A percentile compares a stretch with the other conserved stretches of the same genome.
phyloP scores from a whole-genome alignment of 2,888 invertebrate species.

The Ischnus inquisitorius region DNA sequence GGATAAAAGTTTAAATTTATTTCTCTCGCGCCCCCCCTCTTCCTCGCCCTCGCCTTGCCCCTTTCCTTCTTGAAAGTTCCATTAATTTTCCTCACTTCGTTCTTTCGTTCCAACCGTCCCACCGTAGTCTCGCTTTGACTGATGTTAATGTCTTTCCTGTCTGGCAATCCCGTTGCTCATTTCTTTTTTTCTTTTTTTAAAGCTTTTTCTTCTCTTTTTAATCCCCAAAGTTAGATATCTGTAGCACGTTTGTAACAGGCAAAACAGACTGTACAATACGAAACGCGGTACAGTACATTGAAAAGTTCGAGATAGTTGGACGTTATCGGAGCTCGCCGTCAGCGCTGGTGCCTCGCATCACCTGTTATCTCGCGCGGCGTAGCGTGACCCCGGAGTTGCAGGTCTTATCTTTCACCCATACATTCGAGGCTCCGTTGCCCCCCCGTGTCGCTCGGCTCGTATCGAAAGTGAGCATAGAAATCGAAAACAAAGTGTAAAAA shows the following conservation, averaged over 20 bases:
- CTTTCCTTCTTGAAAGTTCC: slow-evolving; percentile 33
- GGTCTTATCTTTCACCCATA: slow-evolving; percentile 54
- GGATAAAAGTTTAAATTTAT: slow-evolving; percentile 63
- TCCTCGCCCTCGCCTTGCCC: too few relatives aligned
- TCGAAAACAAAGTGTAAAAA: neutral
- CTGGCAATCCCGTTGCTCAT: slow-evolving; percentile 27
- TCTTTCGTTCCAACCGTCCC: slow-evolving; percentile 24
- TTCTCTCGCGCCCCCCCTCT: neutral
- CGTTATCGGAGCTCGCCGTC: slow-evolving; percentile 49
- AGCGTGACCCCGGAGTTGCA: slow-evolving; percentile 58
- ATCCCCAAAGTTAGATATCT: slow-evolving; percentile 26
- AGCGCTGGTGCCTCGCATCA: slow-evolving; percentile 31
- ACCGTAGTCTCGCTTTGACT: slow-evolving; percentile 15
- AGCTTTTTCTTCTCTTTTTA: too few relatives aligned
- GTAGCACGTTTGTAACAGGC: neutral
- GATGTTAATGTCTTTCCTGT: slow-evolving; percentile 55
- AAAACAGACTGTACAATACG: slow-evolving; percentile 15
- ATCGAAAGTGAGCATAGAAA: neutral
- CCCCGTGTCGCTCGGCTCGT: neutral
- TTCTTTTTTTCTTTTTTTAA: slow-evolving; percentile 44
- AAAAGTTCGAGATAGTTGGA: slow-evolving; percentile 40
- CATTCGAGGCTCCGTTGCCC: slow-evolving; percentile 24
- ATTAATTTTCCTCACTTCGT: slow-evolving; percentile 61
- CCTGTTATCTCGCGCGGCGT: slow-evolving; percentile 63
- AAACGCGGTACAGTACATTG: slow-evolving; percentile 19